Percentiles rank a stretch among this genome's conserved stretches.
Conservation (phyloP, 2,113 vertebrate genomes). For the Amazona vittata region DNA sequence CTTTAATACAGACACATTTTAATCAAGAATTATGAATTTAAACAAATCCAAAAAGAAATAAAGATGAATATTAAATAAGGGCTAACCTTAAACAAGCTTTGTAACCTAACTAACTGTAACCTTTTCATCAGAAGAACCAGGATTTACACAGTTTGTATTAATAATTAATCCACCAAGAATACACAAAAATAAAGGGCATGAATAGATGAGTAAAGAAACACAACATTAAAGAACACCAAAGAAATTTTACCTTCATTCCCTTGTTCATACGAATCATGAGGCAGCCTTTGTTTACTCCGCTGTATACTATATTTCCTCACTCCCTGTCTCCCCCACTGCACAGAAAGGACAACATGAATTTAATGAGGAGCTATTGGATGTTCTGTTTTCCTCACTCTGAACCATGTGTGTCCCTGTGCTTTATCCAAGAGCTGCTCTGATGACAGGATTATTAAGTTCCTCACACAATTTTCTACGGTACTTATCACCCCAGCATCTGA, state of each 20-base stretch:
- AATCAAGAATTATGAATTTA: not conserved
- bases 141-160: not conserved
- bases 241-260: not conserved
- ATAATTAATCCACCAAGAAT: not conserved
- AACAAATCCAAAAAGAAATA: not conserved
- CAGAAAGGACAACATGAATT: not conserved
- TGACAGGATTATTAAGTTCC: conserved; percentile 20
- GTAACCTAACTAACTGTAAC: not conserved
- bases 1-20: not conserved
- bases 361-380: not conserved
- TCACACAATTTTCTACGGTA: not conserved
- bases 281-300: conserved; percentile 10
- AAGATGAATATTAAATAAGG: not conserved
- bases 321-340: not conserved
- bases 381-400: not conserved
- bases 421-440: not conserved
- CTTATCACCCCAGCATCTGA: not conserved
- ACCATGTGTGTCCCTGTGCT: not conserved
- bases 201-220: not conserved
- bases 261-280: not conserved
- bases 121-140: not conserved
- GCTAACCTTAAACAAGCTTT: not conserved
- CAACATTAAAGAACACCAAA: not conserved
- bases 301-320: not conserved
- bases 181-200: not conserved